These are phyloP conservation scores for Amphiprion ocellaris DNA, from an alignment of 2,113 vertebrate genomes.

Conservation along the genomic window DNA sequence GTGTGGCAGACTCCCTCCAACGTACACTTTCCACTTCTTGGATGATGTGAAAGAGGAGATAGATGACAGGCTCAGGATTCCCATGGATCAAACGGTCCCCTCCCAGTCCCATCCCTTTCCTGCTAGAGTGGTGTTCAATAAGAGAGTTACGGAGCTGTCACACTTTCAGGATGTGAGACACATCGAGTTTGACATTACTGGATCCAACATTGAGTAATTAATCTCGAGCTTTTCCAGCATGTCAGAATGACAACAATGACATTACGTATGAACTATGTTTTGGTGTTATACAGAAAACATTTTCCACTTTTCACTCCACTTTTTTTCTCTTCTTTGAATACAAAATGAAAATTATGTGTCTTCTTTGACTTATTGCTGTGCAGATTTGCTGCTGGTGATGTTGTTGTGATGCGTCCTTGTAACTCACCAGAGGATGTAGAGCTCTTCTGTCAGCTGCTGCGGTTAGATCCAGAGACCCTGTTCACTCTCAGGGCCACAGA, in stretches of 20 bases:
- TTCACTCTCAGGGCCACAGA: constrained; percentile 86
- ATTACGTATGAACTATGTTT: no score
- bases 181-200: constrained; percentile 90
- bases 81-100: constrained; percentile 38
- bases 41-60: constrained; percentile 54
- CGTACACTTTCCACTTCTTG: constrained; percentile 86
- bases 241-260: no score
- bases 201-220: constrained; percentile 90
- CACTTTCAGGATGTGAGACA: constrained; percentile 97
- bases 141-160: constrained; percentile 84
- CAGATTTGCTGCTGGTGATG: constrained; percentile 89
- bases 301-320: no score
- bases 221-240: not conserved
- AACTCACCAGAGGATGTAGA: constrained; percentile 84
- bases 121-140: constrained; percentile 87
- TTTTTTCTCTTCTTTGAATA: no score
- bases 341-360: not conserved
- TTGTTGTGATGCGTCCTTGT: constrained; percentile 90
- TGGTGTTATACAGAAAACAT: no score
- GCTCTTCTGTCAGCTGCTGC: constrained; percentile 88
- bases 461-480: constrained; percentile 83
- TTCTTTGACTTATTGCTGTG: not conserved
- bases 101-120: constrained; percentile 82
- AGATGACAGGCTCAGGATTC: rapidly evolving
- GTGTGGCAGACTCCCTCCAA: constrained; percentile 87